These are phyloP conservation scores for Atta colombica DNA, from an alignment of 1,140 invertebrate genomes.

Conservation along the genomic window DNA sequence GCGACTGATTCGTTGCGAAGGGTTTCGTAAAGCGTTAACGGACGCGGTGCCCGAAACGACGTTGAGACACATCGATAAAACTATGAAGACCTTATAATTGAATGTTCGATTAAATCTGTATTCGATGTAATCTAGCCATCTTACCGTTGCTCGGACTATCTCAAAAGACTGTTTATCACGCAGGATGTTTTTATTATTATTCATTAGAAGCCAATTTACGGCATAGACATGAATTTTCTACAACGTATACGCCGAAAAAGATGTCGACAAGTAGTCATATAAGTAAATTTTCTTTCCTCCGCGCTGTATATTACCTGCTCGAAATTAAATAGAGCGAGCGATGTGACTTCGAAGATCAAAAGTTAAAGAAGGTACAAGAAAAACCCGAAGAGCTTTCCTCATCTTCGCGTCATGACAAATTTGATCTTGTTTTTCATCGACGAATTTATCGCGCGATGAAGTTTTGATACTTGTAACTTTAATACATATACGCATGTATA, in stretches of 20 bases:
- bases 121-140: not conserved
- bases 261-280: slow-evolving; percentile 18
- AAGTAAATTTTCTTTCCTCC: slow-evolving; percentile 4
- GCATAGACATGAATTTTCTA: slow-evolving; percentile 38
- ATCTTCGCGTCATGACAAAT: not conserved
- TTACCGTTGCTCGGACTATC: not conserved
- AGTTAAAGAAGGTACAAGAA: not conserved
- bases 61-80: slow-evolving; percentile 90
- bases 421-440: slow-evolving; percentile 30
- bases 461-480: slow-evolving; percentile 70
- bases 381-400: not conserved
- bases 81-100: slow-evolving; percentile 88
- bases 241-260: slow-evolving; percentile 9
- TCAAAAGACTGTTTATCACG: slow-evolving; percentile 48
- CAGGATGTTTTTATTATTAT: slow-evolving; percentile 15
- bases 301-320: slow-evolving; percentile 33
- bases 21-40: slow-evolving; percentile 89
- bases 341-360: slow-evolving; percentile 12
- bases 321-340: slow-evolving; percentile 12
- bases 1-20: slow-evolving; percentile 87
- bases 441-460: slow-evolving; percentile 37
- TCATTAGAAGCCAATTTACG: slow-evolving; percentile 17
- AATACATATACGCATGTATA: slow-evolving; percentile 33
- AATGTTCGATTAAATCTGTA: slow-evolving; percentile 1
- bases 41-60: slow-evolving; percentile 90